Conservation (phyloP, 2,113 vertebrate species). For the Emydura subglobosa region DNA sequence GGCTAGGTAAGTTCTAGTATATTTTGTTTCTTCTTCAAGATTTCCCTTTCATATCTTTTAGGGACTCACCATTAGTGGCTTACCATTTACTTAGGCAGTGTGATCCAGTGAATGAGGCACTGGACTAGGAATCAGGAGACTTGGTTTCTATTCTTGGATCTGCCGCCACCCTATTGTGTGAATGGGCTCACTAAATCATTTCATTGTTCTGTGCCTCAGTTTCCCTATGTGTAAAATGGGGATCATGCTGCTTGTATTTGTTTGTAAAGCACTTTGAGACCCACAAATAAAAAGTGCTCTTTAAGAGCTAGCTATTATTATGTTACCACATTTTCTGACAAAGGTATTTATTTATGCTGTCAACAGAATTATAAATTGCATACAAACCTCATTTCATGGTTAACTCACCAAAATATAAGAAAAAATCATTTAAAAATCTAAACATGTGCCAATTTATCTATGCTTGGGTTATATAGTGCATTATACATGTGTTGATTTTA, state of each 20-base stretch:
- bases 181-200: neutral
- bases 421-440: constrained; percentile 37
- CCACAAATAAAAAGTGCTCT: neutral
- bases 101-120: neutral
- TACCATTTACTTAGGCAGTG: neutral
- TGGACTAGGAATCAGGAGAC: neutral
- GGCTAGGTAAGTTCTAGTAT: neutral
- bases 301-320: neutral
- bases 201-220: neutral
- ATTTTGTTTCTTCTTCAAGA: neutral
- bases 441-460: constrained; percentile 22
- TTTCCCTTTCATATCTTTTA: neutral
- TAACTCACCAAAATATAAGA: constrained; percentile 38
- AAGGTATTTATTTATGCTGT: neutral
- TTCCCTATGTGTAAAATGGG: neutral
- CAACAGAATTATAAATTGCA: constrained; percentile 10
- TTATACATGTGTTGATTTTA: constrained; percentile 21
- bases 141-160: fast-evolving
- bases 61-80: neutral
- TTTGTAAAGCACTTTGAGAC: neutral
- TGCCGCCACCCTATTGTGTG: neutral
- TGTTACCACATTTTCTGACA: neutral
- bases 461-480: neutral
- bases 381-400: neutral
- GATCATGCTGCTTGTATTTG: neutral